These are phyloP conservation scores for Sphenodon punctatus DNA, from an alignment of 2,797 vertebrate species.

Conservation along the genomic window DNA sequence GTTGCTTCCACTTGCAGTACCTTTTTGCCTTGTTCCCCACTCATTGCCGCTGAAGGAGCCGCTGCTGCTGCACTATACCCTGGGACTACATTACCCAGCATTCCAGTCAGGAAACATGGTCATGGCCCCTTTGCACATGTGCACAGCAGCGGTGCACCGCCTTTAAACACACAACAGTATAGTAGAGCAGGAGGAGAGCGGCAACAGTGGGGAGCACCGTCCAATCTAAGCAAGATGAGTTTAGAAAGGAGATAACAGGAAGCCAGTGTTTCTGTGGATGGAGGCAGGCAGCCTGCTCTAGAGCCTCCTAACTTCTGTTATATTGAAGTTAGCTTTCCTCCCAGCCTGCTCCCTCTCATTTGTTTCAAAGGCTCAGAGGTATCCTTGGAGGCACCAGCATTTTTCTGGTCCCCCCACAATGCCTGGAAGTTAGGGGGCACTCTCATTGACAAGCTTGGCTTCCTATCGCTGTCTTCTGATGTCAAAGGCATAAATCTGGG, in stretches of 20 bases:
- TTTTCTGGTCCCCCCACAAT: neutral
- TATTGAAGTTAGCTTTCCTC: neutral
- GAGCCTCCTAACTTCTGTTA: neutral
- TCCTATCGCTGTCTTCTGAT: neutral
- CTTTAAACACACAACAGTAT: too few species aligned
- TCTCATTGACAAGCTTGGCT: neutral
- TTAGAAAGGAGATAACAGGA: neutral
- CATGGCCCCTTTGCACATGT: too few species aligned
- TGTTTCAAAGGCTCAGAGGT: neutral
- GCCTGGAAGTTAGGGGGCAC: neutral
- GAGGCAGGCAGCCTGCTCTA: rapidly evolving
- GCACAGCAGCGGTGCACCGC: too few species aligned
- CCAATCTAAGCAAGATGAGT: rapidly evolving
- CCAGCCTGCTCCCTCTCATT: neutral
- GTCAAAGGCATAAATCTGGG: neutral
- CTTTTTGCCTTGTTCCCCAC: too few species aligned
- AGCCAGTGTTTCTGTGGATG: rapidly evolving
- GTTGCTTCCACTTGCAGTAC: too few species aligned
- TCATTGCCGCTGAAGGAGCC: too few species aligned
- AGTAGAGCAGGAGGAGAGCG: too few species aligned
- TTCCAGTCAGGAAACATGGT: too few species aligned
- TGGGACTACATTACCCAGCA: too few species aligned
- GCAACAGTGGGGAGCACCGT: too few species aligned
- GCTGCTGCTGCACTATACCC: too few species aligned
- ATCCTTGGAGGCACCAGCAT: neutral